phyloP scores from a whole-genome alignment of 1,140 invertebrate species.

The Aphis gossypii region DNA sequence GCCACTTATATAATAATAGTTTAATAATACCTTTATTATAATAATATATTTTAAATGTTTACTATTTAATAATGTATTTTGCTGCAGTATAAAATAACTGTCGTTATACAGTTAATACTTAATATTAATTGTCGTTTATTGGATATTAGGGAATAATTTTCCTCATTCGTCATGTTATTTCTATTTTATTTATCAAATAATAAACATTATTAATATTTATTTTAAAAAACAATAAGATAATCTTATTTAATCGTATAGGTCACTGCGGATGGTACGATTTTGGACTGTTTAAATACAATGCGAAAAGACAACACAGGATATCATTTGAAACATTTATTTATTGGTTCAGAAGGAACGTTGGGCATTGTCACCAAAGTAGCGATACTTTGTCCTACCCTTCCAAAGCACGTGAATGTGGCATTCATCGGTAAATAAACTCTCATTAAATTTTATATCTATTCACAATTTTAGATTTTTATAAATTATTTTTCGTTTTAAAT shows the following conservation, averaged over 20 bases:
- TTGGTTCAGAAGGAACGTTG: slow-evolving; percentile 96
- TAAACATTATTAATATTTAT: neutral
- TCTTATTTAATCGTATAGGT: slow-evolving; percentile 69
- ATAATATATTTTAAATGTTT: neutral
- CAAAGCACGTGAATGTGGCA: slow-evolving; percentile 83
- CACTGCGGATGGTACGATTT: slow-evolving; percentile 84
- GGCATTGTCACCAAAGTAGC: slow-evolving; percentile 93
- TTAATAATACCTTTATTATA: neutral
- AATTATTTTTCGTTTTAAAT: too few relatives aligned
- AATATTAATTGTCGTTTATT: neutral
- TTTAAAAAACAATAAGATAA: neutral
- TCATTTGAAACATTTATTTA: slow-evolving; percentile 95
- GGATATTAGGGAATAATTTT: neutral
- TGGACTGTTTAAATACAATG: slow-evolving; percentile 84
- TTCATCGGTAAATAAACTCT: slow-evolving; percentile 80
- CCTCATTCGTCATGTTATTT: neutral
- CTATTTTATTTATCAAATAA: neutral
- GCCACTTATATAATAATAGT: neutral
- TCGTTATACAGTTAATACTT: neutral
- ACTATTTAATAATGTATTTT: neutral
- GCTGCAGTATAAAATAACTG: too few relatives aligned
- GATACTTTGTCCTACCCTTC: slow-evolving; percentile 85
- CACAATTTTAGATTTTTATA: neutral
- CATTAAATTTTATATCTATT: neutral
- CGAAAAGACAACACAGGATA: slow-evolving; percentile 98